Evolutionary conservation across 2,113 vertebrate genomes (phyloP).

Genomic region (Saccopteryx bilineata): DNA sequence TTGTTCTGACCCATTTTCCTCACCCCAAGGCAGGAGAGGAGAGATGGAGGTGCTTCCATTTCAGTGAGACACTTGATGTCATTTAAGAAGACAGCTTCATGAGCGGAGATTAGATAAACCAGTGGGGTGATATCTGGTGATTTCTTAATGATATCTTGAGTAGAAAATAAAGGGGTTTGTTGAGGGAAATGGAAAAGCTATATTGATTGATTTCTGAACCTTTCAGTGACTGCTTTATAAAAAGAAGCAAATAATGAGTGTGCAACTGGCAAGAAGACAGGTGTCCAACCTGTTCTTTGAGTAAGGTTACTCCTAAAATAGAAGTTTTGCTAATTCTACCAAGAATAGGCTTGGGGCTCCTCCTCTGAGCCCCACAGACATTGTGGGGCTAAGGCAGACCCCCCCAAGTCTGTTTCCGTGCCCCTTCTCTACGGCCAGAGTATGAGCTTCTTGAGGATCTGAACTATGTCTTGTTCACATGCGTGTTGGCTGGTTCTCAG

Average conservation of each 20-base stretch:
- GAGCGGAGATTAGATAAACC: background rate
- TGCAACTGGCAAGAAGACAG: background rate
- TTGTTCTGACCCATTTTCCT: background rate
- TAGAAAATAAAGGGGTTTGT: background rate
- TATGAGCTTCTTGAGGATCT: background rate
- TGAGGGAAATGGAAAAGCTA: rapidly evolving
- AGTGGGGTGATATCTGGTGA: background rate
- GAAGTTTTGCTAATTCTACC: background rate
- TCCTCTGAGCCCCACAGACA: background rate
- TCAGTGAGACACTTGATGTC: background rate
- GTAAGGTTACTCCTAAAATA: background rate
- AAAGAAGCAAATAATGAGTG: background rate
- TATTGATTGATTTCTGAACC: background rate
- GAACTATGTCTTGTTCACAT: background rate
- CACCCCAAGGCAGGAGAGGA: background rate
- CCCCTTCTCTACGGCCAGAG: background rate
- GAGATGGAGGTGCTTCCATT: background rate
- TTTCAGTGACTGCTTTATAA: background rate
- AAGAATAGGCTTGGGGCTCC: background rate
- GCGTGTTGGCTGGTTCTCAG: background rate
- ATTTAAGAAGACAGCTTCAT: background rate
- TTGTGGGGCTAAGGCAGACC: background rate
- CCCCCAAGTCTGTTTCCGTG: background rate
- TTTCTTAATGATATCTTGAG: background rate
- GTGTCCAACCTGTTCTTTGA: background rate